phyloP scores from a whole-genome alignment of 2,797 vertebrate genomes.

The Malacoctenus gilli region DNA sequence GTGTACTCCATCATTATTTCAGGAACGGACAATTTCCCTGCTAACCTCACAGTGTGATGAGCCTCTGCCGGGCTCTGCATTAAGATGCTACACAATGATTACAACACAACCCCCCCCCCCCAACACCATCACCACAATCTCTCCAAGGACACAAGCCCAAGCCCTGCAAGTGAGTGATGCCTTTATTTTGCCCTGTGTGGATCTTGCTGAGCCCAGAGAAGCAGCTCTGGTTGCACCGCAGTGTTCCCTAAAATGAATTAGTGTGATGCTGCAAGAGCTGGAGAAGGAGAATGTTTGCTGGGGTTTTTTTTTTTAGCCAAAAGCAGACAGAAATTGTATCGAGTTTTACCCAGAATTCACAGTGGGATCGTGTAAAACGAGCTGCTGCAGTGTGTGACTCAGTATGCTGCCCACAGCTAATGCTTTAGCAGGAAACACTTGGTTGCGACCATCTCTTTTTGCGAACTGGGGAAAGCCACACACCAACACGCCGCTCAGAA shows the following conservation, averaged over 20 bases:
- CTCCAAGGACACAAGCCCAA: constrained; percentile 31
- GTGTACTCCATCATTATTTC: constrained; percentile 37
- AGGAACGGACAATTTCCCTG: constrained; percentile 35
- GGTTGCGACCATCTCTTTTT: constrained; percentile 18
- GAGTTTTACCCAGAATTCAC: constrained; percentile 7
- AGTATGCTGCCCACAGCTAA: constrained; percentile 17
- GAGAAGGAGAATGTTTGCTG: constrained; percentile 2
- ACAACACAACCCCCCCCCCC: constrained; percentile 15
- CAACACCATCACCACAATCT: constrained; percentile 32
- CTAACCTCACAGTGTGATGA: constrained; percentile 17
- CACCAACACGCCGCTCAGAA: neutral
- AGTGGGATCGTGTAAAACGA: constrained; percentile 1
- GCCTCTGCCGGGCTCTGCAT: constrained; percentile 17
- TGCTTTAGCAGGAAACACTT: constrained; percentile 24
- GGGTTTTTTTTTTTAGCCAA: constrained; percentile 8
- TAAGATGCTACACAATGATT: constrained; percentile 37
- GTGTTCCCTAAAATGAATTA: constrained; percentile 39
- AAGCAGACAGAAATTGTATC: neutral
- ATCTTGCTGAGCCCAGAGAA: constrained; percentile 12
- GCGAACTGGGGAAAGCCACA: constrained; percentile 2
- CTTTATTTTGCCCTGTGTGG: constrained; percentile 26
- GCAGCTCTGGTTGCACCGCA: constrained; percentile 20
- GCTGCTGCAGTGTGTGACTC: constrained; percentile 32
- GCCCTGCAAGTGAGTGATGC: neutral
- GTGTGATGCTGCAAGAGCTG: neutral